phyloP scores from a whole-genome alignment of 2,888 invertebrate genomes.

The Exephanes ischioxanthus region DNA sequence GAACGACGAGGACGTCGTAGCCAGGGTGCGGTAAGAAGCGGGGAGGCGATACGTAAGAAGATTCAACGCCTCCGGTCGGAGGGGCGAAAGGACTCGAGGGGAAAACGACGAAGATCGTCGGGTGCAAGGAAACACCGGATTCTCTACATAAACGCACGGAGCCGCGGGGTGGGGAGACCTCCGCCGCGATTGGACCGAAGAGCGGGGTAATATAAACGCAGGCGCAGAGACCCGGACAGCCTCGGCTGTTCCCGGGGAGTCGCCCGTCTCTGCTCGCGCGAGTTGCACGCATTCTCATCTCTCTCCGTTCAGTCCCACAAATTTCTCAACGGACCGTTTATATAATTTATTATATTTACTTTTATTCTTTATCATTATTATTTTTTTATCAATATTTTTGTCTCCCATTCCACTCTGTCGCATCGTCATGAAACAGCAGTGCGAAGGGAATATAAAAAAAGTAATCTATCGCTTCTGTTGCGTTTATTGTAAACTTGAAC shows the following conservation, averaged over 20 bases:
- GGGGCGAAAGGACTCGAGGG: conserved; percentile 29
- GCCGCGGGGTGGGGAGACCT: conserved; percentile 56
- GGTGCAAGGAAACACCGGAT: neutral
- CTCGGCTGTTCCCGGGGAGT: conserved; percentile 80
- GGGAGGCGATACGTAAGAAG: conserved; percentile 38
- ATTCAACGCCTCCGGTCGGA: neutral
- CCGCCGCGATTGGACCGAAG: conserved; percentile 70
- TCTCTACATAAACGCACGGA: neutral
- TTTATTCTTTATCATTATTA: neutral
- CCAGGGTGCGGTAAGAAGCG: neutral
- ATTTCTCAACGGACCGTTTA: conserved; percentile 22
- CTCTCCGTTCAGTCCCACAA: conserved; percentile 48
- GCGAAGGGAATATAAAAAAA: neutral
- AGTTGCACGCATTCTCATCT: conserved; percentile 80
- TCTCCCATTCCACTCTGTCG: conserved; percentile 3
- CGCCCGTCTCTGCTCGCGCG: conserved; percentile 83
- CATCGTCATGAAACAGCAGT: conserved; percentile 8
- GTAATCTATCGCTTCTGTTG: neutral
- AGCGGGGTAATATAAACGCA: conserved; percentile 73
- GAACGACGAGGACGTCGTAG: neutral
- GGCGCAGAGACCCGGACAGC: conserved; percentile 76
- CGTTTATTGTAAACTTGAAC: neutral
- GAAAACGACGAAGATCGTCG: conserved; percentile 20
- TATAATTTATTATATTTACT: neutral
- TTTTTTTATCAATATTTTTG: conserved; percentile 1